Evolutionary conservation across 2,113 vertebrate species (phyloP).

Genomic region (Daboia siamensis): DNA sequence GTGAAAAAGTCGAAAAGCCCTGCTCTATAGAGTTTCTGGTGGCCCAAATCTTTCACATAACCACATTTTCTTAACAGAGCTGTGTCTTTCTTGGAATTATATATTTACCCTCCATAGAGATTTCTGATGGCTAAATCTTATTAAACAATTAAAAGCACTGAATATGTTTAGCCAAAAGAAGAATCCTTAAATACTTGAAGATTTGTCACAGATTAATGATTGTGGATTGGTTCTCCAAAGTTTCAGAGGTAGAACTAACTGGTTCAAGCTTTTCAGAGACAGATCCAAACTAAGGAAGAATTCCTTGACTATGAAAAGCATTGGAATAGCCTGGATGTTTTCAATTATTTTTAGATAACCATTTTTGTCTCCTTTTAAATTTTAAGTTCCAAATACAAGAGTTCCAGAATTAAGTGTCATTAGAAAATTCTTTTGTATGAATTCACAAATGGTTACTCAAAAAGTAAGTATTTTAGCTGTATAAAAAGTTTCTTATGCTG

Average conservation of each 20-base stretch:
- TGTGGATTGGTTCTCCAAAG: neutral
- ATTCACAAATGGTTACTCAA: neutral
- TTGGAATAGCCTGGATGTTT: neutral
- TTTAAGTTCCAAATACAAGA: neutral
- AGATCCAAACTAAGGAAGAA: neutral
- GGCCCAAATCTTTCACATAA: neutral
- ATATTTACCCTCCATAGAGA: neutral
- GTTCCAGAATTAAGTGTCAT: neutral
- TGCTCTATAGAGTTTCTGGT: neutral
- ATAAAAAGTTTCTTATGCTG: neutral
- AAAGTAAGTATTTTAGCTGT: neutral
- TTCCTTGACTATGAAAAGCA: neutral
- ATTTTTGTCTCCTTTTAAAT: neutral
- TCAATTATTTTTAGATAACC: neutral
- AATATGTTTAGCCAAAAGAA: neutral
- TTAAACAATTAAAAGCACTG: neutral
- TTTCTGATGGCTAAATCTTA: neutral
- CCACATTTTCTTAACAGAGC: neutral
- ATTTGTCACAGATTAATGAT: neutral
- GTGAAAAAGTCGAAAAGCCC: too few relatives aligned
- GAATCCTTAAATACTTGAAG: neutral
- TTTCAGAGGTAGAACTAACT: neutral
- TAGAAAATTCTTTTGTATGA: neutral
- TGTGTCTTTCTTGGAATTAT: neutral
- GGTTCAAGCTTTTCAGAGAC: neutral